Conservation (phyloP, 2,888 invertebrate genomes). For the Leptinotarsa juncta region DNA sequence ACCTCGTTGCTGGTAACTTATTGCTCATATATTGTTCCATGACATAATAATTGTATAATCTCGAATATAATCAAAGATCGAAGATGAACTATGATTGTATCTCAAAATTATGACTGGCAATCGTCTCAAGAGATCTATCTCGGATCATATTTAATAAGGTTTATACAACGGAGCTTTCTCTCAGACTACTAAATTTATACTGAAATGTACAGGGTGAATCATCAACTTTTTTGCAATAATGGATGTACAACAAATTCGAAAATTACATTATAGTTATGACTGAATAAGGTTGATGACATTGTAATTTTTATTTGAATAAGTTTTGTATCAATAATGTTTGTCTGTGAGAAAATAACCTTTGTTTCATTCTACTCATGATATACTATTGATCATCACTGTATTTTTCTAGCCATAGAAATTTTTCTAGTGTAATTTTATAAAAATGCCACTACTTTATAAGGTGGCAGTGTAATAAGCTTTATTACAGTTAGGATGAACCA, state of each 20-base stretch:
- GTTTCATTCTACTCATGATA: not conserved
- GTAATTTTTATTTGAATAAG: no score
- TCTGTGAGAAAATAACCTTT: constrained; percentile 15
- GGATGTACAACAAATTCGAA: not conserved
- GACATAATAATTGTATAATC: constrained; percentile 15
- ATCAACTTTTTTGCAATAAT: not conserved
- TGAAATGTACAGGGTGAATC: constrained; percentile 1
- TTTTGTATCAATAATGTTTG: constrained; percentile 1
- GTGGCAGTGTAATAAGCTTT: constrained; percentile 21
- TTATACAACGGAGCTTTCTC: constrained; percentile 11
- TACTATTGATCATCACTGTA: constrained; percentile 22
- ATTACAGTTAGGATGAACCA: constrained; percentile 24
- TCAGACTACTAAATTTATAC: constrained; percentile 6
- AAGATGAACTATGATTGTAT: constrained; percentile 11
- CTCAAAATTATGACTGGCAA: constrained; percentile 2
- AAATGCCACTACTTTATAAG: not conserved
- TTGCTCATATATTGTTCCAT: constrained; percentile 38
- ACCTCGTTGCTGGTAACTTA: constrained; percentile 39
- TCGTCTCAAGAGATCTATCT: not conserved
- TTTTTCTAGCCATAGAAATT: constrained; percentile 25
- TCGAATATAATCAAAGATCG: constrained; percentile 4
- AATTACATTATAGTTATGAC: no score
- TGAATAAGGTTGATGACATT: no score
- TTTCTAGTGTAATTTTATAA: constrained; percentile 25
- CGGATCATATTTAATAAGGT: not conserved